Evolutionary conservation across 2,113 vertebrate genomes (phyloP).

Genomic region (Halcyon malimbica): DNA sequence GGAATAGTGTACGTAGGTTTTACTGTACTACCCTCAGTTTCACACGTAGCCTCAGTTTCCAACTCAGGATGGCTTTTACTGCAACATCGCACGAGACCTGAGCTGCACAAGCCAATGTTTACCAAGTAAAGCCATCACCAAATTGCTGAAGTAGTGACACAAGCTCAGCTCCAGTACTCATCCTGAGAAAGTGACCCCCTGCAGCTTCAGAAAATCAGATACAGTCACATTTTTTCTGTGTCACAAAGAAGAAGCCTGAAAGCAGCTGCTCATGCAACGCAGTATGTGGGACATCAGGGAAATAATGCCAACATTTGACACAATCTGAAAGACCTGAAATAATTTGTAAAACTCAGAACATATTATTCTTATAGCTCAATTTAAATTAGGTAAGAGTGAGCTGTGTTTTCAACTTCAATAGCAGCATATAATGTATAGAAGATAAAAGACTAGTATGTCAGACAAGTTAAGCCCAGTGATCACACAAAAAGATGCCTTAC

Average conservation of each 20-base stretch:
- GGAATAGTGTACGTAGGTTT: neutral
- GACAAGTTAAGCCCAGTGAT: neutral
- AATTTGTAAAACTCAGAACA: neutral
- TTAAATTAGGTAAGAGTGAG: neutral
- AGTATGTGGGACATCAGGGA: neutral
- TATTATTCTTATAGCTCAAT: neutral
- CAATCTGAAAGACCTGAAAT: neutral
- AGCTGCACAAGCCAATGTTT: neutral
- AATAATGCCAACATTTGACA: neutral
- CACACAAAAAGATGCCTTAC: neutral
- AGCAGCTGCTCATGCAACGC: neutral
- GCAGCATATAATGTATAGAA: constrained; percentile 20
- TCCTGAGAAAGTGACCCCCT: neutral
- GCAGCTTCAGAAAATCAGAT: neutral
- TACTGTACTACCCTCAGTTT: neutral
- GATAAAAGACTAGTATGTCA: neutral
- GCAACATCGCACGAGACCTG: neutral
- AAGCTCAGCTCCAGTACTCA: neutral
- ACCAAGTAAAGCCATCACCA: neutral
- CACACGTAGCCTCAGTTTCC: neutral
- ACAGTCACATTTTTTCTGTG: neutral
- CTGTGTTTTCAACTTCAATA: constrained; percentile 43
- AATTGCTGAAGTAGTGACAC: neutral
- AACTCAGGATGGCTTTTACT: neutral
- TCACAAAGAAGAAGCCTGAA: neutral